phyloP scores from a whole-genome alignment of 2,888 invertebrate genomes.

The Nebria brevicollis region DNA sequence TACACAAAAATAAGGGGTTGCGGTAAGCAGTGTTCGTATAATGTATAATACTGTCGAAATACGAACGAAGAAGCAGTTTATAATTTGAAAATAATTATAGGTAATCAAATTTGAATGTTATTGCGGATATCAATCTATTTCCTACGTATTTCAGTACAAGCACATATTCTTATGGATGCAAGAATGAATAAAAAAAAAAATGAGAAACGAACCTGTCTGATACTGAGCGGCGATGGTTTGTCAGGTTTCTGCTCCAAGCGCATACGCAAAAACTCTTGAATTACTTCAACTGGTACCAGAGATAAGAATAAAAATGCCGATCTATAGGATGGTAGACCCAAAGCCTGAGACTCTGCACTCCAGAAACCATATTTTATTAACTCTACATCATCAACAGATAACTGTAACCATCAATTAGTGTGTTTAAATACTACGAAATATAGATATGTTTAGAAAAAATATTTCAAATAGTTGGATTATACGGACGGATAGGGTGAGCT shows the following conservation, averaged over 20 bases:
- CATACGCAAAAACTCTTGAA: constrained; percentile 89
- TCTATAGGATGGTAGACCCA: constrained; percentile 86
- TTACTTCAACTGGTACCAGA: constrained; percentile 87
- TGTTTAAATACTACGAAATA: background rate
- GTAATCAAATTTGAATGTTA: too few relatives aligned
- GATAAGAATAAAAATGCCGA: constrained; percentile 87
- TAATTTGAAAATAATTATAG: too few relatives aligned
- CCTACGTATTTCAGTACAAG: too few relatives aligned
- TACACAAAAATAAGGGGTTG: too few relatives aligned
- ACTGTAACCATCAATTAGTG: constrained; percentile 40
- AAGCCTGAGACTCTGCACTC: constrained; percentile 78
- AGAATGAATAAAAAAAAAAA: background rate
- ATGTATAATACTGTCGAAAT: too few relatives aligned
- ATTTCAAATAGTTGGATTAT: background rate
- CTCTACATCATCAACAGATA: constrained; percentile 62
- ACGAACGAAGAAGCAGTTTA: too few relatives aligned
- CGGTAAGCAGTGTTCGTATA: too few relatives aligned
- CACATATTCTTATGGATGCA: background rate
- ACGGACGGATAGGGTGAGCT: too few relatives aligned
- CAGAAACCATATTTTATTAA: constrained; percentile 77
- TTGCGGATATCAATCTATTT: too few relatives aligned
- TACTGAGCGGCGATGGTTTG: constrained; percentile 86
- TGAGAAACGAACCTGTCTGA: constrained; percentile 74
- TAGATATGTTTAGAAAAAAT: background rate
- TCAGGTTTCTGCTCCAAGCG: constrained; percentile 84